Evolutionary conservation across 2,113 vertebrate species (phyloP).

Genomic region (Colistium nudipinnis): DNA sequence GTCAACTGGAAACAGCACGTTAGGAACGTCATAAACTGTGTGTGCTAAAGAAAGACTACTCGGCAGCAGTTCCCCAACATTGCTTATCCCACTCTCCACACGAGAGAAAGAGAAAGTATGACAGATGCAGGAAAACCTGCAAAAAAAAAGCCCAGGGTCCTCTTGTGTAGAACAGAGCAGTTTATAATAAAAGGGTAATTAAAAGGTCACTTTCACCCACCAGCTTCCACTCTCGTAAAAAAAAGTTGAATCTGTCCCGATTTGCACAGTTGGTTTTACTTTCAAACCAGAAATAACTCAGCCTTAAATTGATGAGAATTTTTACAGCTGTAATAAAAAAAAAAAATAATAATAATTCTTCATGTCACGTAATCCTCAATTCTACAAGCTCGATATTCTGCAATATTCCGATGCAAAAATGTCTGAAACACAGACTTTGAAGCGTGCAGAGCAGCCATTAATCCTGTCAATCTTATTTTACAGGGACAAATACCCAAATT

Average conservation of each 20-base stretch:
- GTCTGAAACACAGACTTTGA: not conserved
- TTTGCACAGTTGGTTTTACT: conserved; percentile 23
- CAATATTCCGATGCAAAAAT: not conserved
- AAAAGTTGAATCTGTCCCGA: conserved; percentile 11
- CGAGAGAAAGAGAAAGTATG: not conserved
- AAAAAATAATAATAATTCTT: not conserved
- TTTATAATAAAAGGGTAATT: conserved; percentile 35
- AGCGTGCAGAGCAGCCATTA: not conserved
- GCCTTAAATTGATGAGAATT: not conserved
- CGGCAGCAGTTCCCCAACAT: too few relatives aligned
- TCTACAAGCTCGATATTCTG: not conserved
- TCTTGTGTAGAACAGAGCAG: conserved; percentile 23
- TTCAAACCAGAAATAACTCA: conserved; percentile 11
- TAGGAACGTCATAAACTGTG: too few relatives aligned
- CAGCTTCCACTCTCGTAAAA: conserved; percentile 1
- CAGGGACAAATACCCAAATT: not conserved
- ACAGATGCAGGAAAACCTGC: conserved; percentile 10
- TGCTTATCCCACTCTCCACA: too few relatives aligned
- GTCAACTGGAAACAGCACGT: too few relatives aligned
- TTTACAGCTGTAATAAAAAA: not conserved
- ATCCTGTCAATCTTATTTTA: not conserved
- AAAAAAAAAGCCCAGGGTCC: conserved; percentile 20
- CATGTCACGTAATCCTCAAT: not conserved
- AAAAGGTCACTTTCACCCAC: conserved; percentile 46
- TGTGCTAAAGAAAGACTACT: too few relatives aligned